phyloP scores from a whole-genome alignment of 1,140 invertebrate genomes.

The Eciton burchellii region DNA sequence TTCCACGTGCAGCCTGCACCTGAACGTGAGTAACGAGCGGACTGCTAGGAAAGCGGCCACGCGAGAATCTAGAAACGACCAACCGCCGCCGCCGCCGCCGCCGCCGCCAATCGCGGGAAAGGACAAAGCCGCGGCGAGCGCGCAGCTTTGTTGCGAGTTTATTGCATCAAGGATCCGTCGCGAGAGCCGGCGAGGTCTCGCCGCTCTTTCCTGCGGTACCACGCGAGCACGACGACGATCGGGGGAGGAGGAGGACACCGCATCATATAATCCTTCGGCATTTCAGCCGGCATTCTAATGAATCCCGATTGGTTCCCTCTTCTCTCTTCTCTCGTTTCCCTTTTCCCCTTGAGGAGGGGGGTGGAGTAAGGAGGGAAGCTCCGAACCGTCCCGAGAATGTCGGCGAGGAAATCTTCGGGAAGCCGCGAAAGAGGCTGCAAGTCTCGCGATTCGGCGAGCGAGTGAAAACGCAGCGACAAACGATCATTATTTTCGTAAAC shows the following conservation, averaged over 20 bases:
- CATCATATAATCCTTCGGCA: too few species aligned
- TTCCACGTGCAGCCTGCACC: slow-evolving; percentile 79
- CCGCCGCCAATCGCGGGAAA: slow-evolving; percentile 54
- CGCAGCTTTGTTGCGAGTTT: slow-evolving; percentile 31
- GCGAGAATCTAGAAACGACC: slow-evolving; percentile 65
- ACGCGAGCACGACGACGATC: background rate
- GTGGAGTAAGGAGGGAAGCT: too few species aligned
- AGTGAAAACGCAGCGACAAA: background rate
- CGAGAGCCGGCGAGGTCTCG: slow-evolving; percentile 11
- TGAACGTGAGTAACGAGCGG: slow-evolving; percentile 79
- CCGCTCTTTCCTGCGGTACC: background rate
- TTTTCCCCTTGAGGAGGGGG: too few species aligned
- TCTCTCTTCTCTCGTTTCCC: too few species aligned
- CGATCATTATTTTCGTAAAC: background rate
- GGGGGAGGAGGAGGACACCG: background rate
- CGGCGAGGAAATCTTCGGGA: too few species aligned
- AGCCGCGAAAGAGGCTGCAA: too few species aligned
- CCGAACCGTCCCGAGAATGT: too few species aligned
- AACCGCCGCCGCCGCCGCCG: background rate
- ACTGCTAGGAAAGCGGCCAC: slow-evolving; percentile 62
- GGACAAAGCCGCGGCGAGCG: slow-evolving; percentile 64
- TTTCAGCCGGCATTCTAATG: too few species aligned
- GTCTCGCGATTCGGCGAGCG: too few species aligned
- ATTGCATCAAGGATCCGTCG: slow-evolving; percentile 62
- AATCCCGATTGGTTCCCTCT: too few species aligned